Evolutionary conservation across 2,888 invertebrate genomes (phyloP).

Genomic region (Hirtodrosophila trivittata): DNA sequence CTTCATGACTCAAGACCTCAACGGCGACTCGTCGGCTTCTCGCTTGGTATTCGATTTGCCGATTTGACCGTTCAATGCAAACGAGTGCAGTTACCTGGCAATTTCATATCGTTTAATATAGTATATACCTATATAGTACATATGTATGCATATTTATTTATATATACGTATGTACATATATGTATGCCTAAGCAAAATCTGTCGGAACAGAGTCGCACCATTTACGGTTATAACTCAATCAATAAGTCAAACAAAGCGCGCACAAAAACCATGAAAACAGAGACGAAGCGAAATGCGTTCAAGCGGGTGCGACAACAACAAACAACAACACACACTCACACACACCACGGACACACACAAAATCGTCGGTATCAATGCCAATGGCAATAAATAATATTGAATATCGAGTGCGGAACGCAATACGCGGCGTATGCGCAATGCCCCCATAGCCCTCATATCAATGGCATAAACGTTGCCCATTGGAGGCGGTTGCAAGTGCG

Average conservation of each 20-base stretch:
- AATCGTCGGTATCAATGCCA: slow-evolving; percentile 38
- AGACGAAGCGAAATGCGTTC: slow-evolving; percentile 46
- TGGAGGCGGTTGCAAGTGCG: neutral
- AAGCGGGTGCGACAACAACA: slow-evolving; percentile 28
- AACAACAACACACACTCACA: slow-evolving; percentile 3
- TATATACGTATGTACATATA: slow-evolving; percentile 2
- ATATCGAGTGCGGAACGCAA: slow-evolving; percentile 33
- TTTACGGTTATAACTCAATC: slow-evolving; percentile 64
- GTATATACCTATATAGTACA: slow-evolving; percentile 4
- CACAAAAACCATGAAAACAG: slow-evolving; percentile 47
- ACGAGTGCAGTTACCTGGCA: slow-evolving; percentile 8
- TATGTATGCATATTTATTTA: slow-evolving; percentile 5
- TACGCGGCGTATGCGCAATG: slow-evolving; percentile 36
- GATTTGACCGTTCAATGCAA: slow-evolving; percentile 17
- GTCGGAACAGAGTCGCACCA: slow-evolving; percentile 36
- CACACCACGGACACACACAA: neutral
- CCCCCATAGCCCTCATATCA: slow-evolving; percentile 24
- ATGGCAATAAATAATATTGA: slow-evolving; percentile 56
- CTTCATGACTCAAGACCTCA: slow-evolving; percentile 42
- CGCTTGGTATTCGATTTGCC: slow-evolving; percentile 8
- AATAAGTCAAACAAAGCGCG: slow-evolving; percentile 44
- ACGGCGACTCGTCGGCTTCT: slow-evolving; percentile 7
- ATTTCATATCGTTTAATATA: neutral
- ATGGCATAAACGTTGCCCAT: slow-evolving; percentile 33
- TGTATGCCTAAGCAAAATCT: slow-evolving; percentile 45